A percentile compares a stretch with the other conserved stretches of the same genome.
Evolutionary conservation across 2,113 vertebrate species (phyloP).

Genomic region (Oncorhynchus clarkii): DNA sequence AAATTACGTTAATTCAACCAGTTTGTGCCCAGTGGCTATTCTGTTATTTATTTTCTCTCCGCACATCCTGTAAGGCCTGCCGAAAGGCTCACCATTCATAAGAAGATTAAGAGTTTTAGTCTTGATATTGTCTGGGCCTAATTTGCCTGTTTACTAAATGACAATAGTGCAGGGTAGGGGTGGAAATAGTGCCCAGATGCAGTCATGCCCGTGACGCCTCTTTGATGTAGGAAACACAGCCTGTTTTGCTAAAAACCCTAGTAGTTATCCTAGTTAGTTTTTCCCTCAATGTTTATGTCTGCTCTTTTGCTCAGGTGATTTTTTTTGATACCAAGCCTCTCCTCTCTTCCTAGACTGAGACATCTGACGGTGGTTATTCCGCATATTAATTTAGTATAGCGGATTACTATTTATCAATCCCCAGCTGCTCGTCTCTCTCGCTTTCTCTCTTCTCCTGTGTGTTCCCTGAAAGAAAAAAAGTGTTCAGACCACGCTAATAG

Average conservation of each 20-base stretch:
- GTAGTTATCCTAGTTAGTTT: slow-evolving; percentile 48
- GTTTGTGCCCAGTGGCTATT: too few species aligned
- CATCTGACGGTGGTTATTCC: slow-evolving; percentile 41
- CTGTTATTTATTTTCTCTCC: slow-evolving; percentile 20
- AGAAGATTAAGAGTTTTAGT: slow-evolving; percentile 41
- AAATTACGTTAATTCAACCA: too few species aligned
- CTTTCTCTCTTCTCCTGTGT: background rate
- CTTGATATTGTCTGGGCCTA: slow-evolving; percentile 58
- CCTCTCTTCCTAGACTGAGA: background rate
- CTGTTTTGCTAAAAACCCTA: slow-evolving; percentile 67
- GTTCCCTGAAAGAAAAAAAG: background rate
- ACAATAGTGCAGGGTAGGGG: background rate
- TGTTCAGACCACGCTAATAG: background rate
- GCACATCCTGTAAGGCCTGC: slow-evolving; percentile 41
- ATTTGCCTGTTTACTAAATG: slow-evolving; percentile 60
- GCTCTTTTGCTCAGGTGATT: slow-evolving; percentile 31
- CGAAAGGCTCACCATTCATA: slow-evolving; percentile 50
- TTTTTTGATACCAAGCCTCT: background rate
- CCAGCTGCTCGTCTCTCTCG: background rate
- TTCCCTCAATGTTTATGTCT: slow-evolving; percentile 27
- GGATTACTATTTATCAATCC: slow-evolving; percentile 56
- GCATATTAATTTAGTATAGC: slow-evolving; percentile 64
- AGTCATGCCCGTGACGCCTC: slow-evolving; percentile 58
- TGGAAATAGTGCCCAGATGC: slow-evolving; percentile 52
- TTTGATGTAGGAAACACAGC: slow-evolving; percentile 61